Evolutionary conservation across 2,797 vertebrate species (phyloP).

Genomic region (Alauda arvensis): DNA sequence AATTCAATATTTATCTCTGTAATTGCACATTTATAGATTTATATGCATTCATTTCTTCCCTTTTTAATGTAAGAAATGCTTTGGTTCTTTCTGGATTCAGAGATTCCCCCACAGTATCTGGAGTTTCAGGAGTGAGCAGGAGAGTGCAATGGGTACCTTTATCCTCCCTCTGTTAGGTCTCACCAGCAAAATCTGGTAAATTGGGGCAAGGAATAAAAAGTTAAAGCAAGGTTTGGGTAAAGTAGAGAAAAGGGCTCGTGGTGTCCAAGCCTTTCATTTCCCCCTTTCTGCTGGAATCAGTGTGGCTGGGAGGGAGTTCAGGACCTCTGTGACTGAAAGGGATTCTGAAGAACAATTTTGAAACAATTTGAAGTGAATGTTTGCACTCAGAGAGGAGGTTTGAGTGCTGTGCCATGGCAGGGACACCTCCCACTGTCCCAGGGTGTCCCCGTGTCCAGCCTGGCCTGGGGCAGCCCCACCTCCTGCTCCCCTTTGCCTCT

Average conservation of each 20-base stretch:
- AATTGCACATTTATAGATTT: not conserved
- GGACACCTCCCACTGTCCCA: not conserved
- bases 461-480: not conserved
- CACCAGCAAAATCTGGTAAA: not conserved
- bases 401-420: not conserved
- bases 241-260: not conserved
- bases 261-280: not conserved
- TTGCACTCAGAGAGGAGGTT: not conserved
- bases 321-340: not conserved
- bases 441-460: not conserved
- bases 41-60: not conserved
- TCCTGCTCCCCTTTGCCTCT: not conserved
- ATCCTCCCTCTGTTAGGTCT: not conserved
- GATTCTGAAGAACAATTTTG: fast-evolving
- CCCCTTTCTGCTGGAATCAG: too few relatives aligned
- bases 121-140: not conserved
- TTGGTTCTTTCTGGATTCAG: not conserved
- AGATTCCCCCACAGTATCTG: not conserved
- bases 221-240: not conserved
- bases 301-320: not conserved
- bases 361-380: fast-evolving
- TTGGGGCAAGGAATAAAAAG: not conserved
- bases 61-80: fast-evolving
- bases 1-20: too few relatives aligned
- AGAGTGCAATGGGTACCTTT: too few relatives aligned